Evolutionary conservation across 2,888 invertebrate species (phyloP).

Genomic region (Himalopsyche japonica): DNA sequence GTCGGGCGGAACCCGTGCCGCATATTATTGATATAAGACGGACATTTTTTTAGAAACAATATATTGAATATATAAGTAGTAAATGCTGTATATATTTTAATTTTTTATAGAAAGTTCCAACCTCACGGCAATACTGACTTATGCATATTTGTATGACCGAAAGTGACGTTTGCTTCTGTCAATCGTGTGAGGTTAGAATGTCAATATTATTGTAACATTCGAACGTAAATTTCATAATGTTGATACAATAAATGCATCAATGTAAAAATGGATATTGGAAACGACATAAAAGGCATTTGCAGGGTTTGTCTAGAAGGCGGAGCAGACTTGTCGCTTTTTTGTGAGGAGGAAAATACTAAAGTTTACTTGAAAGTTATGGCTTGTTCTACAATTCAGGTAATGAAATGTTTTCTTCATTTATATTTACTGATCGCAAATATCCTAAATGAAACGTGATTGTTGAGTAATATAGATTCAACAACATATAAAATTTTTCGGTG

Average conservation of each 20-base stretch:
- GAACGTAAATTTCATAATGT: background rate
- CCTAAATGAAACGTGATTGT: no score
- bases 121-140: background rate
- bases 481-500: no score
- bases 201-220: background rate
- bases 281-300: conserved; percentile 17
- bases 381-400: conserved; percentile 37
- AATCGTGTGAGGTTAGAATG: conserved; percentile 2
- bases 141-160: background rate
- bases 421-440: no score
- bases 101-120: background rate
- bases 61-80: no score
- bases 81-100: no score
- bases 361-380: conserved; percentile 39
- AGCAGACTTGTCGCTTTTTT: conserved; percentile 32
- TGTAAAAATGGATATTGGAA: conserved; percentile 11
- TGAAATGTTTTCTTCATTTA: no score
- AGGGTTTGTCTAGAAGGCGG: conserved; percentile 33
- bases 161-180: background rate
- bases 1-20: no score
- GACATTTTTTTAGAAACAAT: no score
- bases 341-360: conserved; percentile 29
- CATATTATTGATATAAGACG: no score
- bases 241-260: background rate
- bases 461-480: no score